Percentiles rank a stretch among this genome's conserved stretches.
These are phyloP conservation scores for Desmodus rotundus DNA, from an alignment of 2,113 vertebrate genomes.

Conservation along the genomic window DNA sequence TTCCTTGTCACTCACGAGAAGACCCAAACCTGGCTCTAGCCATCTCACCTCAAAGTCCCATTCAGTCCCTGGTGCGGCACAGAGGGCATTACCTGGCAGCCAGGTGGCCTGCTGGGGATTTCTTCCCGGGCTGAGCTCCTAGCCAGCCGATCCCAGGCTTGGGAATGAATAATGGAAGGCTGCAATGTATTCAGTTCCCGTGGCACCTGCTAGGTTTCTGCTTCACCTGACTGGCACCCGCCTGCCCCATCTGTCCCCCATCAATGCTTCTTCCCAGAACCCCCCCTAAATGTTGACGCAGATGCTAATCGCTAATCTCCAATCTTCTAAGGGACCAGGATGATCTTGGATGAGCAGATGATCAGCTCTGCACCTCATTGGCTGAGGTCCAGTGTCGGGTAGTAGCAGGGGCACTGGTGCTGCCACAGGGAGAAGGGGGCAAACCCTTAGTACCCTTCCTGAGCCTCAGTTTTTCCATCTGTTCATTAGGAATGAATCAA, in stretches of 20 bases:
- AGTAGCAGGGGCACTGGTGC: not conserved
- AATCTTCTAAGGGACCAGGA: conserved; percentile 23
- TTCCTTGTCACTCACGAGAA: not conserved
- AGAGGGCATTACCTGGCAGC: conserved; percentile 31
- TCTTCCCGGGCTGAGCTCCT: conserved; percentile 24
- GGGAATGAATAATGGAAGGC: conserved; percentile 70
- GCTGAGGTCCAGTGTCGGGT: not conserved
- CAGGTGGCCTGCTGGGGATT: not conserved
- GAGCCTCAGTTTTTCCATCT: not conserved
- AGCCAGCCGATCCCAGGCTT: conserved; percentile 20
- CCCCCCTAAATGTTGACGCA: not conserved
- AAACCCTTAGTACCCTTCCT: not conserved
- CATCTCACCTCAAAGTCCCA: conserved; percentile 14
- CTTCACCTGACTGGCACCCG: not conserved
- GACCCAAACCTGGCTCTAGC: not conserved
- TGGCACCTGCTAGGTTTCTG: not conserved
- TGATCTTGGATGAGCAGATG: conserved; percentile 34
- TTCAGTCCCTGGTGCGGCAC: not conserved
- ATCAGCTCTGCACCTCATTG: not conserved
- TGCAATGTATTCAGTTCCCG: conserved; percentile 24
- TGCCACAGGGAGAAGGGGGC: not conserved
- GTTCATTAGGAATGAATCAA: not conserved
- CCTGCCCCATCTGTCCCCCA: not conserved
- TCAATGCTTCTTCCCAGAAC: not conserved
- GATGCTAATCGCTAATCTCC: conserved; percentile 50